Evolutionary conservation across 2,797 vertebrate species (phyloP), one percentile per base, ranked within the genome.

Genomic region (Sparidentex hasta): DNA sequence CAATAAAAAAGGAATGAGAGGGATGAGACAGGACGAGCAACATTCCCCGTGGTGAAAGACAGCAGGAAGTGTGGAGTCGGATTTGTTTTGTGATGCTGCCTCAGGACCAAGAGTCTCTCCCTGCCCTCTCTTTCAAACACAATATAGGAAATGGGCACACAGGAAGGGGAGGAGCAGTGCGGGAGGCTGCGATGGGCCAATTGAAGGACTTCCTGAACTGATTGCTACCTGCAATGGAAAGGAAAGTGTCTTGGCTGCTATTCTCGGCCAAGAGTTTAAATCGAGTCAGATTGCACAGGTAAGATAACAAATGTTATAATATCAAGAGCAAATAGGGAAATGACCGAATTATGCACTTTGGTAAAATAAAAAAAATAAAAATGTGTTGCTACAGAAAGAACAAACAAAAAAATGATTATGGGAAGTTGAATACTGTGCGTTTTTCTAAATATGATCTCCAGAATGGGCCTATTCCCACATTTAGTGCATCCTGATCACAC

Each of bases 121-220:
- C 43, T 23, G 44, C 72, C 8, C 21, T 73, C 67, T 71, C 25
- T 38, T 43, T 74, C 57, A 16, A 16, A 62, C 74, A 59, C 86
- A 83, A 76, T 11, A 56, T 71, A 99, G 98, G 90, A 97, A 96
- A 87, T 97, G 96, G 94, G 92, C 88, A 57, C 91, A 95, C 83
- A 84, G 84, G 82, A 89, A 89, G 79, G 91, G 79, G 29, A 95
- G 86, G 75, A 83, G 90, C 1, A 44, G 81, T 14, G 71, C 0
- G 3, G 75, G 89, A 66, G 93, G 90, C 70, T 94, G 90, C 88
- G 93, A 80, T 13, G 94, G 95, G 21, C 94, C 96, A 57, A 93
- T 99, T 0, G 97, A 99, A 85, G 96, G 96, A 83, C 97, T 99
- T 85, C 98, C 98, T 11, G 97, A 99, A 87, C 94, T 99, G 80